phyloP scores from a whole-genome alignment of 2,888 invertebrate species.

The Andrena fulva region DNA sequence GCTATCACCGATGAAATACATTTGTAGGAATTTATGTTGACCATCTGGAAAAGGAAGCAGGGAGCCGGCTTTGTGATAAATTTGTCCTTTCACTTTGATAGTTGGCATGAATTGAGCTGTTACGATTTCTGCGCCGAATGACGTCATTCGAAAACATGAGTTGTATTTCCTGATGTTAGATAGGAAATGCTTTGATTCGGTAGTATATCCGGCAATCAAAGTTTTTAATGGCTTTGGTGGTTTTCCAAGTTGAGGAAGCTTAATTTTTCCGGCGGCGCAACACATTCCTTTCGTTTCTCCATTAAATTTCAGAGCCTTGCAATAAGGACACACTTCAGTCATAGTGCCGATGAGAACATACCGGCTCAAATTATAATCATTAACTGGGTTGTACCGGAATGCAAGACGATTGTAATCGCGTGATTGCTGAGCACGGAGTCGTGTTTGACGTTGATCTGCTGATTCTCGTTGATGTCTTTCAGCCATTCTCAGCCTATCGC shows the following conservation, averaged over 20 bases:
- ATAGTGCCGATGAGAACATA: not conserved
- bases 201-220: not conserved
- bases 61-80: slow-evolving; percentile 48
- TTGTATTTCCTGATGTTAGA: not conserved
- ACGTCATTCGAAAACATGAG: not conserved
- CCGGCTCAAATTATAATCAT: not conserved
- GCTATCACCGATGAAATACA: slow-evolving; percentile 73
- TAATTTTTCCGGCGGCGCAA: not conserved
- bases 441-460: no score
- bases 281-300: not conserved
- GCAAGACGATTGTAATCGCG: no score
- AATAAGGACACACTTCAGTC: not conserved
- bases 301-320: not conserved
- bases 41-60: slow-evolving; percentile 39
- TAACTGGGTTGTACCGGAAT: no score
- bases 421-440: no score
- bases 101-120: not conserved
- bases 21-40: slow-evolving; percentile 56
- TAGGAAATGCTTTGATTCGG: not conserved
- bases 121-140: not conserved
- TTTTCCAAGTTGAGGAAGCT: not conserved
- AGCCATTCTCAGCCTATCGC: no score
- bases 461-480: no score
- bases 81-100: slow-evolving; percentile 45
- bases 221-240: not conserved